Evolutionary conservation across 2,797 vertebrate genomes (phyloP).

Genomic region (Mionectes olivaceus): DNA sequence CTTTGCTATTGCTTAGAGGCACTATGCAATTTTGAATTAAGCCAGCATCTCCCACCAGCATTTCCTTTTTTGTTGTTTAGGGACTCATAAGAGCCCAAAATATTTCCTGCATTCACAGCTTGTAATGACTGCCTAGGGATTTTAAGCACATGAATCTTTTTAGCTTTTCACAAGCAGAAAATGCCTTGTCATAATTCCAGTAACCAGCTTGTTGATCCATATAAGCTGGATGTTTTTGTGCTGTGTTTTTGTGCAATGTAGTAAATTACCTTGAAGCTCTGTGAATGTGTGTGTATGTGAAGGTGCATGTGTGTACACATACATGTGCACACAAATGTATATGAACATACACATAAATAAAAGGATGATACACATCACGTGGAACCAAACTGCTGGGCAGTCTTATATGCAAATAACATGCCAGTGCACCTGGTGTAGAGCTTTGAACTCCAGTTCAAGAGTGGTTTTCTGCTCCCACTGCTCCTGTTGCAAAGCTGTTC

Average conservation of each 20-base stretch:
- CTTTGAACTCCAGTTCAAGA: background rate
- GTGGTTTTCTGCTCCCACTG: background rate
- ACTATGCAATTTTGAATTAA: background rate
- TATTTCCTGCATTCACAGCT: constrained; percentile 38
- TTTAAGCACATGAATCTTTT: constrained; percentile 9
- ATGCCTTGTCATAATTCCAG: background rate
- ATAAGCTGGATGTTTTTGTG: background rate
- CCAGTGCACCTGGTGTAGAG: background rate
- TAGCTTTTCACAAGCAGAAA: background rate
- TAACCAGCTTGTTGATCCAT: background rate
- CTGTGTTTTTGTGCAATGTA: background rate
- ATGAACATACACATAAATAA: background rate
- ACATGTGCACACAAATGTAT: background rate
- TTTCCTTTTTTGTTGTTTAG: background rate
- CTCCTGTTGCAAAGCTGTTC: constrained; percentile 11
- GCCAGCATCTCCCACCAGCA: background rate
- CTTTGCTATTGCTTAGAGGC: background rate
- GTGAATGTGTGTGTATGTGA: background rate
- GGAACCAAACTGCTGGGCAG: background rate
- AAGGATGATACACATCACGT: background rate
- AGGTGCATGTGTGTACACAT: background rate
- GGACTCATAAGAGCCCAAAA: background rate
- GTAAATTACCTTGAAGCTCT: background rate
- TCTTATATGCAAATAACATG: background rate
- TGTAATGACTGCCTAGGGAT: background rate